These are phyloP conservation scores for Cylloceria caligata DNA, from an alignment of 2,888 invertebrate genomes.

Conservation along the genomic window DNA sequence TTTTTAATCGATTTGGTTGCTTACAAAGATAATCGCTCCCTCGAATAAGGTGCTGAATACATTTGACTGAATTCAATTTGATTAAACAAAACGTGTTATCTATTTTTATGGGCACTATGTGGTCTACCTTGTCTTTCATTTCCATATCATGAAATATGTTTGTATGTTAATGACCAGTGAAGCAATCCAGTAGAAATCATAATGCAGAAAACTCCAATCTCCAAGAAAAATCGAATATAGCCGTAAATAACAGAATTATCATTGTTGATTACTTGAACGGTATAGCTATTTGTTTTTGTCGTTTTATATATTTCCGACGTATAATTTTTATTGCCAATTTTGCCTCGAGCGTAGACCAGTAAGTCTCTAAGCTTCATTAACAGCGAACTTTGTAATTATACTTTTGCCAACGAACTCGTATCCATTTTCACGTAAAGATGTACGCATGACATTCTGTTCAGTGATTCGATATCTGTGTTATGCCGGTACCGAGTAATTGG, in stretches of 20 bases:
- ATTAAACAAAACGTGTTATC: constrained; percentile 9
- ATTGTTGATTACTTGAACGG: no score
- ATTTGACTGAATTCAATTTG: no score
- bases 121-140: constrained; percentile 56
- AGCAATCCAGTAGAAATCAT: constrained; percentile 30
- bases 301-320: constrained; percentile 62
- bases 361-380: constrained; percentile 40
- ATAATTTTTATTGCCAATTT: constrained; percentile 59
- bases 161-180: constrained; percentile 48
- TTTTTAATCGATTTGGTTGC: constrained; percentile 50
- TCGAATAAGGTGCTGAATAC: constrained; percentile 55
- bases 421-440: constrained; percentile 24
- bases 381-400: constrained; percentile 24
- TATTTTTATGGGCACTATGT: constrained; percentile 48
- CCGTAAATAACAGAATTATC: constrained; percentile 56
- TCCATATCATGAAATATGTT: no score
- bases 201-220: constrained; percentile 57
- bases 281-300: constrained; percentile 61
- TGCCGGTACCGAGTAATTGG: no score
- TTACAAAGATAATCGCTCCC: constrained; percentile 53
- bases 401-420: constrained; percentile 33
- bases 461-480: no score
- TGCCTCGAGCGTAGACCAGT: constrained; percentile 49
- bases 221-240: constrained; percentile 48
- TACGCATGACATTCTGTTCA: constrained; percentile 22